These are phyloP conservation scores for Trigoniulus corallinus DNA, from an alignment of 1,140 invertebrate species.

Conservation along the genomic window DNA sequence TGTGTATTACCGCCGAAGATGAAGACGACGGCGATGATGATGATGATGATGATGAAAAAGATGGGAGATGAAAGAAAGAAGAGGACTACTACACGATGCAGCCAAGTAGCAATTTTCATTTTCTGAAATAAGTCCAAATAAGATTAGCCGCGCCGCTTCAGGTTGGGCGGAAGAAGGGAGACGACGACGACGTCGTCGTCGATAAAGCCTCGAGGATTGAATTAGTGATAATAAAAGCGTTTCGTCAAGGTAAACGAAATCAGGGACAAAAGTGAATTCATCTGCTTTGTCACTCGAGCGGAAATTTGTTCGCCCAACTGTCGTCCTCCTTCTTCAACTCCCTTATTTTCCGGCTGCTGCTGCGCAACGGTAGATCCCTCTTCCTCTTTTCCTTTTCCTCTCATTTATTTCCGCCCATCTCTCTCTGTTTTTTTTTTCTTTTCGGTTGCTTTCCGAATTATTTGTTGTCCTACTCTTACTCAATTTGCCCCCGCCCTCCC, in stretches of 20 bases:
- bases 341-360: background rate
- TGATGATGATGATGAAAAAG: conserved; percentile 3
- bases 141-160: conserved; percentile 2
- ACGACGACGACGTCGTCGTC: too few species aligned
- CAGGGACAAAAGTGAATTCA: too few species aligned
- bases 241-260: background rate
- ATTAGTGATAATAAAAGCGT: conserved; percentile 5
- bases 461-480: too few species aligned
- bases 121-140: conserved; percentile 7
- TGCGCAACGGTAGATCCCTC: background rate
- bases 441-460: background rate
- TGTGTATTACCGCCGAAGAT: background rate
- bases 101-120: conserved; percentile 9
- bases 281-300: background rate
- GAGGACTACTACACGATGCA: too few species aligned
- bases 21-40: background rate
- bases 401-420: background rate
- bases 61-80: too few species aligned
- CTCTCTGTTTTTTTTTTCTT: background rate
- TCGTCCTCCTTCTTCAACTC: background rate
- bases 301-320: background rate
- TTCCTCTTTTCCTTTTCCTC: background rate
- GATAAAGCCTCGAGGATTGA: conserved; percentile 3
- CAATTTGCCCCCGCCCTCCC: too few species aligned
- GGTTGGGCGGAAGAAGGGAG: too few species aligned